Evolutionary conservation across 1,140 invertebrate genomes (phyloP).

Genomic region (Venturia canescens): DNA sequence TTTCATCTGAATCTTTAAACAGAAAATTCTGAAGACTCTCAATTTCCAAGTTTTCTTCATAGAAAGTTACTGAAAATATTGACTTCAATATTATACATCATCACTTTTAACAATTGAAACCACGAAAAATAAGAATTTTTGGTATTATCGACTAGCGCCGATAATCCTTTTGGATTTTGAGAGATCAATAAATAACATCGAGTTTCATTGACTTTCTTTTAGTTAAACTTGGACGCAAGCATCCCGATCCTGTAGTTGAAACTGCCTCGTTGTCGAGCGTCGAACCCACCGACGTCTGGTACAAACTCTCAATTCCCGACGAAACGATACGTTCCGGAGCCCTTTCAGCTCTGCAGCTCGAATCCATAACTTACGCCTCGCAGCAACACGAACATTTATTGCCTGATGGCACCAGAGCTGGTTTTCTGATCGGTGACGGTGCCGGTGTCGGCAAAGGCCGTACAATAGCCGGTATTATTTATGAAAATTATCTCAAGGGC

Average conservation of each 20-base stretch:
- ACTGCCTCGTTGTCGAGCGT: constrained; percentile 98
- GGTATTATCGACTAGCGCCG: too few species aligned
- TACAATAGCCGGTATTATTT: constrained; percentile 98
- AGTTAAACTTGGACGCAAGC: constrained; percentile 96
- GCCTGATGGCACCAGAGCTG: constrained; percentile 93
- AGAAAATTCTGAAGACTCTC: too few species aligned
- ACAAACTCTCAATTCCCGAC: constrained; percentile 91
- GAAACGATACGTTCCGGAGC: constrained; percentile 90
- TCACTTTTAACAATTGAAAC: too few species aligned
- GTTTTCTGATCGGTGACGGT: constrained; percentile 98
- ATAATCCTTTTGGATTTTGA: too few species aligned
- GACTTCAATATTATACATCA: too few species aligned
- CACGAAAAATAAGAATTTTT: too few species aligned
- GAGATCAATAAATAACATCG: too few species aligned
- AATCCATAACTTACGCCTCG: constrained; percentile 97
- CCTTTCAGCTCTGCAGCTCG: constrained; percentile 96
- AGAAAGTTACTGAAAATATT: too few species aligned
- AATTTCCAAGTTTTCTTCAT: too few species aligned
- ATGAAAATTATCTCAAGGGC: constrained; percentile 97
- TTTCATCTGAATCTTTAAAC: too few species aligned
- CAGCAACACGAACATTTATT: constrained; percentile 97
- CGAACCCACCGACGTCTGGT: constrained; percentile 95
- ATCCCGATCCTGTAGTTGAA: constrained; percentile 99
- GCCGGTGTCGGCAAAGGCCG: constrained; percentile 99
- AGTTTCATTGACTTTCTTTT: constrained; percentile 46